Evolutionary conservation across 2,797 vertebrate species (phyloP).

Genomic region (Propithecus perrieri): DNA sequence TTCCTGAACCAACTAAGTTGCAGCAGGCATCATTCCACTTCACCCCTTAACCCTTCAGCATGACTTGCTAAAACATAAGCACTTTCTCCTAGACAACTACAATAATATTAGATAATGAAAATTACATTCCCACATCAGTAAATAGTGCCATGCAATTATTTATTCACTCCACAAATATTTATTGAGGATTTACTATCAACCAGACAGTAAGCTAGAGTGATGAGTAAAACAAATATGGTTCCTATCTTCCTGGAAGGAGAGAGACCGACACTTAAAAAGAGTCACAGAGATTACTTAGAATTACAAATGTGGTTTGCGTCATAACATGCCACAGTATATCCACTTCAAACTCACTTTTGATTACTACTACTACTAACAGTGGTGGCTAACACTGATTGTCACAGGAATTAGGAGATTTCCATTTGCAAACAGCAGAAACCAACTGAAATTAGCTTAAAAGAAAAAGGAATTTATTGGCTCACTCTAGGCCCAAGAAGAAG

Average conservation of each 20-base stretch:
- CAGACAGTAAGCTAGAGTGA: neutral
- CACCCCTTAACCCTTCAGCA: neutral
- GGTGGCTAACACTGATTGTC: neutral
- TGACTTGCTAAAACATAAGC: neutral
- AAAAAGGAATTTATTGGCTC: neutral
- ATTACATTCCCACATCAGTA: neutral
- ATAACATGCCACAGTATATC: neutral
- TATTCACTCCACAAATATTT: conserved; percentile 12
- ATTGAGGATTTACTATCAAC: neutral
- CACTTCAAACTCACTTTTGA: neutral
- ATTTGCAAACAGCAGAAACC: neutral
- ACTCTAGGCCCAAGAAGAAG: neutral
- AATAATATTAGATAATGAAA: neutral
- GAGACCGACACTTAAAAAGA: neutral
- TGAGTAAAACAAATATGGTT: neutral
- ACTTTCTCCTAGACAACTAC: neutral
- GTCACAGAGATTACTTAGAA: neutral
- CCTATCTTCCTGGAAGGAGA: neutral
- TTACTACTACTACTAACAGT: neutral
- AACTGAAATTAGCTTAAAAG: neutral
- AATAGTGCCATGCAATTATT: neutral
- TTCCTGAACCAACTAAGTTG: neutral
- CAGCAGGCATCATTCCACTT: neutral
- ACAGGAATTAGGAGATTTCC: neutral
- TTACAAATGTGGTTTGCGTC: neutral